phyloP scores from a whole-genome alignment of 2,797 vertebrate genomes.

The Siniperca scherzeri region DNA sequence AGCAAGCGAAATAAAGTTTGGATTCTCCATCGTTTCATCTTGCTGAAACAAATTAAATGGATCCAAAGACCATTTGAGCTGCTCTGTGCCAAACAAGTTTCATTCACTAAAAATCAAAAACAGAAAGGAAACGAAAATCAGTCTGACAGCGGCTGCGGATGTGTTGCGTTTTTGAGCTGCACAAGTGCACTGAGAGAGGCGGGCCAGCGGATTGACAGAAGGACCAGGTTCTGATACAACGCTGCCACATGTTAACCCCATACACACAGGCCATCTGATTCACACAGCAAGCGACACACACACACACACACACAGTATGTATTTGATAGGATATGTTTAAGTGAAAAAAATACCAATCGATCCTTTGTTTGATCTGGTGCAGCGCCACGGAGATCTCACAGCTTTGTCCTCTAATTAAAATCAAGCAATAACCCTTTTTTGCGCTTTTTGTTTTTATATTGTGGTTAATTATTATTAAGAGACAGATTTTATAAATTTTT shows the following conservation, averaged over 20 bases:
- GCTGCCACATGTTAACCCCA: slow-evolving; percentile 1
- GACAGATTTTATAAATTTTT: background rate
- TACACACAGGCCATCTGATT: background rate
- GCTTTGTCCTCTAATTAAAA: background rate
- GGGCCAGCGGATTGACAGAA: slow-evolving; percentile 16
- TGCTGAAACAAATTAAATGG: slow-evolving; percentile 47
- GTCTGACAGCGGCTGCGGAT: background rate
- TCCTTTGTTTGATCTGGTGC: background rate
- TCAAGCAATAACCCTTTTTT: too few relatives aligned
- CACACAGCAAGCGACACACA: background rate
- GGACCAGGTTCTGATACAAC: too few relatives aligned
- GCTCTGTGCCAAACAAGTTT: background rate
- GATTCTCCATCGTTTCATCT: slow-evolving; percentile 70
- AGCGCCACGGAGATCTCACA: slow-evolving; percentile 66
- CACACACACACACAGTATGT: background rate
- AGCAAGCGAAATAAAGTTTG: slow-evolving; percentile 56
- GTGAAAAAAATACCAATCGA: background rate
- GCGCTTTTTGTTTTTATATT: background rate
- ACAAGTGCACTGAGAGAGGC: slow-evolving; percentile 34
- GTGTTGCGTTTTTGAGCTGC: background rate
- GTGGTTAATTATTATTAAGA: background rate
- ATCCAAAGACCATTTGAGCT: slow-evolving; percentile 49
- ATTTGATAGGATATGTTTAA: background rate
- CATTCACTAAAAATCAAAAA: background rate
- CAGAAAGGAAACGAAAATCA: background rate